Evolutionary conservation across 2,797 vertebrate species (phyloP).

Genomic region (Remorina albescens): DNA sequence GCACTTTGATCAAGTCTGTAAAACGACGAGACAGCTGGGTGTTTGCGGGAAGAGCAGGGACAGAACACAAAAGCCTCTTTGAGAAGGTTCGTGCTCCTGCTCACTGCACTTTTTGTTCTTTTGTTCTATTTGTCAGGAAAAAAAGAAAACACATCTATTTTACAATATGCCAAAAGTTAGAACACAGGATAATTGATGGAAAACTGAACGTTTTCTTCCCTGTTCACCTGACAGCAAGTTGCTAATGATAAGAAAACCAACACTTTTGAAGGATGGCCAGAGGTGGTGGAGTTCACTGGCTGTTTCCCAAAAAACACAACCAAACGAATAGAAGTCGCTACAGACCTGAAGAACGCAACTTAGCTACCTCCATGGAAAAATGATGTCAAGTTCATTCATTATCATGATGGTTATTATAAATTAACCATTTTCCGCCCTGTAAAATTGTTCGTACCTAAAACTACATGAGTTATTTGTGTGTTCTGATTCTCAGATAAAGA

Average conservation of each 20-base stretch:
- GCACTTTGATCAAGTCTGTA: constrained; percentile 79
- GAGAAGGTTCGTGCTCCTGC: constrained; percentile 86
- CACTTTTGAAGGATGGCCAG: constrained; percentile 89
- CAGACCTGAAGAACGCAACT: constrained; percentile 1
- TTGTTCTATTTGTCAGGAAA: constrained; percentile 37
- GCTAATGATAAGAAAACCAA: constrained; percentile 83
- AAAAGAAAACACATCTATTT: constrained; percentile 44
- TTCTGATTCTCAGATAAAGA: too few relatives aligned
- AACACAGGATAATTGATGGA: constrained; percentile 1
- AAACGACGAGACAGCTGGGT: constrained; percentile 90
- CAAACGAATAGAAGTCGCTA: not conserved
- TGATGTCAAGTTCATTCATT: not conserved
- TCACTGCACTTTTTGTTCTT: constrained; percentile 9
- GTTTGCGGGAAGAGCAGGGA: constrained; percentile 86
- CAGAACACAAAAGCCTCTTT: constrained; percentile 82
- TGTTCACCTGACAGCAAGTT: constrained; percentile 74
- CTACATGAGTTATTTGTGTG: too few relatives aligned
- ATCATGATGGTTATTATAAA: too few relatives aligned
- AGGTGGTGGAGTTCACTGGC: constrained; percentile 86
- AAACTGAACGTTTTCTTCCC: constrained; percentile 29
- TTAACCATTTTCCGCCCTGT: too few relatives aligned
- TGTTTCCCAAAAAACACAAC: constrained; percentile 82
- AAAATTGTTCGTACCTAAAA: too few relatives aligned
- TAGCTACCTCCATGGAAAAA: not conserved
- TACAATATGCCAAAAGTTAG: constrained; percentile 21